Evolutionary conservation across 2,888 invertebrate species (phyloP).

Genomic region (Noctua janthe): DNA sequence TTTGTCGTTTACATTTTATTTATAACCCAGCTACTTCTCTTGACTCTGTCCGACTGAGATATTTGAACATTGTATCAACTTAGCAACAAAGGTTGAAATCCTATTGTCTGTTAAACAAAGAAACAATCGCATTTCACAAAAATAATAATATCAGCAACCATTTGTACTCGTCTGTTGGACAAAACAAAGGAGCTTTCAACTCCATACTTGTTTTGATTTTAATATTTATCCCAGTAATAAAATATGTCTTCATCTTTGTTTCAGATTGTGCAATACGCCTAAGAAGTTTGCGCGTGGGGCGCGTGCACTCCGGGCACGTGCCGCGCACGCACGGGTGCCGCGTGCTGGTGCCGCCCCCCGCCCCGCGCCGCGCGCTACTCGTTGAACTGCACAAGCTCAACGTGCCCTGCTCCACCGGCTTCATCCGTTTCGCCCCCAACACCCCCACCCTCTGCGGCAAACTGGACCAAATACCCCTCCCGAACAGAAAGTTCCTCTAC

Average conservation of each 20-base stretch:
- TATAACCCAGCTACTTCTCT: slow-evolving; percentile 4
- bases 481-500: slow-evolving; percentile 91
- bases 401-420: slow-evolving; percentile 92
- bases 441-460: slow-evolving; percentile 92
- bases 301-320: slow-evolving; percentile 89
- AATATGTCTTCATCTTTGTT: slow-evolving; percentile 75
- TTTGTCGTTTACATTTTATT: slow-evolving; percentile 17
- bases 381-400: slow-evolving; percentile 92
- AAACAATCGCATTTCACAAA: slow-evolving; percentile 22
- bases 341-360: slow-evolving; percentile 87
- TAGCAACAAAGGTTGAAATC: slow-evolving; percentile 27
- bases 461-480: slow-evolving; percentile 91
- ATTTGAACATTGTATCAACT: slow-evolving; percentile 26
- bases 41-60: slow-evolving; percentile 10
- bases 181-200: slow-evolving; percentile 7
- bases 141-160: slow-evolving; percentile 17
- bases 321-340: slow-evolving; percentile 89
- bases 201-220: background rate
- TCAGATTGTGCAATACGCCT: slow-evolving; percentile 91
- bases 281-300: slow-evolving; percentile 81
- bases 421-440: slow-evolving; percentile 90
- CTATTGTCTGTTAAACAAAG: slow-evolving; percentile 40
- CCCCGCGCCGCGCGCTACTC: slow-evolving; percentile 90
- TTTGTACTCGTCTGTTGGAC: slow-evolving; percentile 26
- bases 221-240: background rate